Evolutionary conservation across 2,888 invertebrate species (phyloP).

Genomic region (Portevinia maculata): DNA sequence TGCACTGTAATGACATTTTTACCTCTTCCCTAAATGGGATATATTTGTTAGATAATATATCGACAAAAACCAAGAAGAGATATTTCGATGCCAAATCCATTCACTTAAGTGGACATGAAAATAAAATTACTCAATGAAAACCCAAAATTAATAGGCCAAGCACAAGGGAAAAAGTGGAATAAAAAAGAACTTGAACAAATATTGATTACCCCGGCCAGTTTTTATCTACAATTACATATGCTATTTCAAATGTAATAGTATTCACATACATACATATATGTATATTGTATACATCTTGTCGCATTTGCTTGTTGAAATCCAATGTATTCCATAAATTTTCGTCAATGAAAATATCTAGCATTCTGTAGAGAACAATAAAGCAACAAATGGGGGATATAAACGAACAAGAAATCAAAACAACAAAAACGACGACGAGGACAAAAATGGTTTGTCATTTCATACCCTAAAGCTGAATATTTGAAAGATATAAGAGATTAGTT

Average conservation of each 20-base stretch:
- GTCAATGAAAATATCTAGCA: constrained; percentile 21
- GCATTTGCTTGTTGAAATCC: constrained; percentile 17
- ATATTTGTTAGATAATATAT: too few species aligned
- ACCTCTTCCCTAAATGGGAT: too few species aligned
- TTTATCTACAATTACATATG: background rate
- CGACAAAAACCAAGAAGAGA: background rate
- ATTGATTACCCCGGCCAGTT: background rate
- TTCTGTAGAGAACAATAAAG: constrained; percentile 37
- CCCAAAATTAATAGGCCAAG: background rate
- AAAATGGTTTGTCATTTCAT: constrained; percentile 57
- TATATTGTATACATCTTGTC: background rate
- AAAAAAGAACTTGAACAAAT: background rate
- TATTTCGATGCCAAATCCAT: background rate
- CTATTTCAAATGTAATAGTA: background rate
- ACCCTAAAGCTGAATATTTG: constrained; percentile 76
- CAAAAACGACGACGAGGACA: constrained; percentile 7
- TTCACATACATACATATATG: too few species aligned
- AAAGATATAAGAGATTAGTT: constrained; percentile 79
- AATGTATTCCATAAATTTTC: constrained; percentile 51
- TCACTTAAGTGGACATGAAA: background rate
- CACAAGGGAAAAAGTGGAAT: background rate
- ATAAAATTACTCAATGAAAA: background rate
- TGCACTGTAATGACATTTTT: too few species aligned
- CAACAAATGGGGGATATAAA: constrained; percentile 14
- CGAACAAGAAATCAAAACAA: constrained; percentile 20